phyloP scores from a whole-genome alignment of 2,113 vertebrate species.

The Protobothrops flavoviridis region DNA sequence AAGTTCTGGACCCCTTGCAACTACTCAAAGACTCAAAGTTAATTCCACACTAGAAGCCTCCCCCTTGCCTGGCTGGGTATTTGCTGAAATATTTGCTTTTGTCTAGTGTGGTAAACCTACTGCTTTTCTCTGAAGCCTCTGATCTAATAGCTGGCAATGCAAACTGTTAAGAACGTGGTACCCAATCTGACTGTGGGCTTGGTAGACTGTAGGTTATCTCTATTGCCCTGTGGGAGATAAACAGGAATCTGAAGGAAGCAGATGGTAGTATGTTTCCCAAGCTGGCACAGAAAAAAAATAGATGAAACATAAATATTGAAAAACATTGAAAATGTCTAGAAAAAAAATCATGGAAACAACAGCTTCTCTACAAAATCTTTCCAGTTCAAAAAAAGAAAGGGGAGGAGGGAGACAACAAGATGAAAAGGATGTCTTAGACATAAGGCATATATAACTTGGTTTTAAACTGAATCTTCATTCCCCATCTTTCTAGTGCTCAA shows the following conservation, averaged over 20 bases:
- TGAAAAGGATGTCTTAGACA: background rate
- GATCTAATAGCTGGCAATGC: slow-evolving; percentile 59
- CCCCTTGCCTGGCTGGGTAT: background rate
- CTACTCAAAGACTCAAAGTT: too few species aligned
- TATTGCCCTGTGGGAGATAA: slow-evolving; percentile 54
- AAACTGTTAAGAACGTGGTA: slow-evolving; percentile 61
- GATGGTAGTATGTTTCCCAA: slow-evolving; percentile 52
- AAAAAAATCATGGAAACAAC: slow-evolving; percentile 1
- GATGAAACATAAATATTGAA: slow-evolving; percentile 58
- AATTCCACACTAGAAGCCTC: background rate
- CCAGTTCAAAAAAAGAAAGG: background rate
- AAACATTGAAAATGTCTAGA: slow-evolving; percentile 41
- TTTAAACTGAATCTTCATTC: slow-evolving; percentile 23
- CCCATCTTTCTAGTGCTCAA: background rate
- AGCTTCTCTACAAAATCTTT: slow-evolving; percentile 28
- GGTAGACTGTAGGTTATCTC: slow-evolving; percentile 43
- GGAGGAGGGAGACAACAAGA: slow-evolving; percentile 10
- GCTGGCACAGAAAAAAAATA: slow-evolving; percentile 34
- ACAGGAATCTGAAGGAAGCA: slow-evolving; percentile 66
- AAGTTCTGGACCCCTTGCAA: too few species aligned
- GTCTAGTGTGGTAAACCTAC: background rate
- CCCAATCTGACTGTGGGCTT: slow-evolving; percentile 61
- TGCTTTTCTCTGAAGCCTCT: slow-evolving; percentile 29
- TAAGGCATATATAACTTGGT: background rate
- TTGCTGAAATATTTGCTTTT: background rate